Percentiles rank a stretch among this genome's conserved stretches.
These are phyloP conservation scores for Actenoides lindsayi DNA, from an alignment of 2,113 vertebrate species.

Conservation along the genomic window DNA sequence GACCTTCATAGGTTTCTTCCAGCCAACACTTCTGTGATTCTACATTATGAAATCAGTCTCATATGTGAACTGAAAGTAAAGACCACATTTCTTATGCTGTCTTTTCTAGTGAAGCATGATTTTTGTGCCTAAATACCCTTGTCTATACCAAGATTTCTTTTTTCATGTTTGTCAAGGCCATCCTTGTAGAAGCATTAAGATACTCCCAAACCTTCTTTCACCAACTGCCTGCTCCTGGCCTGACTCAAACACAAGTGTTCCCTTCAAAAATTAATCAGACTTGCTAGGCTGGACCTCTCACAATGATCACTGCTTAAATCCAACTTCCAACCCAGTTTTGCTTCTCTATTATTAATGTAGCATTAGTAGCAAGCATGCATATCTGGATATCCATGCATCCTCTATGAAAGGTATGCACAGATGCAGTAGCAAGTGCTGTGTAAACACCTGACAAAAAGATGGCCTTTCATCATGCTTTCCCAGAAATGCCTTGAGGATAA, in stretches of 20 bases:
- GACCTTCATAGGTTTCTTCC: background rate
- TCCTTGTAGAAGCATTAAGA: background rate
- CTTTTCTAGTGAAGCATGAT: background rate
- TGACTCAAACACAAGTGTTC: background rate
- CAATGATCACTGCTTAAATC: background rate
- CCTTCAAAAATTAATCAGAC: background rate
- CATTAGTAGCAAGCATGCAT: accelerated
- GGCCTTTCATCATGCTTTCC: background rate
- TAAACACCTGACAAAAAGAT: background rate
- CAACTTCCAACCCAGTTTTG: background rate
- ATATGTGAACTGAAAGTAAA: background rate
- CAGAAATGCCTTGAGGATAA: background rate
- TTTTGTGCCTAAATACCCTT: background rate
- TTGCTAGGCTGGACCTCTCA: background rate
- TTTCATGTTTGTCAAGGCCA: background rate
- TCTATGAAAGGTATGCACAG: background rate
- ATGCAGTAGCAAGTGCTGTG: background rate
- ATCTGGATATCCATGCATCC: background rate
- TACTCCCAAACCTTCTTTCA: background rate
- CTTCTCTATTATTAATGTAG: background rate
- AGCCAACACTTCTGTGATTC: background rate
- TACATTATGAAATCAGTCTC: constrained; percentile 42
- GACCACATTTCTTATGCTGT: background rate
- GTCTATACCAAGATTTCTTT: background rate
- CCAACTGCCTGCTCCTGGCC: background rate